Evolutionary conservation across 2,113 vertebrate genomes (phyloP), one percentile per base, ranked within the genome.

Genomic region (Nipponia nippon): DNA sequence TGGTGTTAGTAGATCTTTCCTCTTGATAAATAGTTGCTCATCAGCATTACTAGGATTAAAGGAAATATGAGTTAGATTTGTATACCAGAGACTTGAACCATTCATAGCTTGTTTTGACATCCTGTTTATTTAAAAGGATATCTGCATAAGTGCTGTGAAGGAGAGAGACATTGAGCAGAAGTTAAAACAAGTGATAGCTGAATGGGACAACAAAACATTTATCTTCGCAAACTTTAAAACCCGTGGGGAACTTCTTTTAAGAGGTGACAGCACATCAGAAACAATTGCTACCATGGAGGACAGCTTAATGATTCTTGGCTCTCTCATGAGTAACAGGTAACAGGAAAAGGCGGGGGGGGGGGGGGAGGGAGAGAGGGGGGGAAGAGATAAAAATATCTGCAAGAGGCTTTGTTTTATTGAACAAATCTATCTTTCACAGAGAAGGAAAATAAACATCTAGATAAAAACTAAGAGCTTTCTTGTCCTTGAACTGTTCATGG

Each of bases 91-190:
- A 47, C n/a, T n/a, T 63, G 25, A 83, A 59, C 20, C 14, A 66
- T 52, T 92, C 16, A 36, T 47, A 40, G 36, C 26, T 75, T 87
- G 7, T 85, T 75, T 63, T 87, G 38, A 21, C 34, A 89, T 67
- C 16, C 18, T 25, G 2, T 95, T 95, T 94, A 42, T 93, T 95
- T 86, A 16, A 53, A 90, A 99, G 99, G 99, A 99, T 92, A 99
- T 99, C 95, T 99, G 99, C 65, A 97, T 99, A 92, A 99, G 99
- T 79, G 99, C 99, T 1, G 98, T 99, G 84, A 99, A 99, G 94
- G 99, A 99, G 90, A 97, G 98, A 67, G 99, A 99, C 90, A 99
- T 99, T 82, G 99, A 99, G 73, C 99, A 99, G 78, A 99, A 99
- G 95, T 98, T 99, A 95, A 99, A 99, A 95, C 99, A 99, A 95